Evolutionary conservation across 2,797 vertebrate species (phyloP), one percentile per base, ranked within the genome.

Genomic region (Crax fasciolata): DNA sequence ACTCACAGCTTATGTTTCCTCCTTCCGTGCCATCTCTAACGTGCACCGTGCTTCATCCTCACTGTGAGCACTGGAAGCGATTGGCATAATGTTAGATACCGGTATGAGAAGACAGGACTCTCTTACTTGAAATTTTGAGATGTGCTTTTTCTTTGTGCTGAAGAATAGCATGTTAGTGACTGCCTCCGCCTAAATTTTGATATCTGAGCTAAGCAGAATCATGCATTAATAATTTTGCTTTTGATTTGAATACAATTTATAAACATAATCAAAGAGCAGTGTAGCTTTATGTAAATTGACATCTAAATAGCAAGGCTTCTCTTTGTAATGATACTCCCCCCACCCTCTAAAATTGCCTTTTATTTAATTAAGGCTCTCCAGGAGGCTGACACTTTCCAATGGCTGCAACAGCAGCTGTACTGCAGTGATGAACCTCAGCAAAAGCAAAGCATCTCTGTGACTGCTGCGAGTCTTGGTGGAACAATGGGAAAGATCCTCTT

Each of bases 361-460:
- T 96, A 89, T 94, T 97, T 95, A 95, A 97, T 97, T 94, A 95
- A 96, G 67, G 2, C 96, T 86, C 94, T 86, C 89, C 61, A 83
- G 96, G 96, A 94, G 92, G 90, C 78, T 93, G 90, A 62, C 68
- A 17, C 49, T 93, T 91, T 78, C 38, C 65, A 13, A 2, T 90
- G 89, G 76, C 84, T 82, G 94, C 38, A 92, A 65, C 74, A 96
- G 90, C 95, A 95, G 90, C 92, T 96, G 92, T 55, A 81, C 63
- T 39, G 87, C 32, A 25, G 44, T 16, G 72, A 82, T 67, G 94
- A 96, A 89, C 88, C 80, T 91, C 95, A 71, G 63, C 78, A 91
- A 78, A 52, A 77, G 43, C 89, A 32, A 32, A 95, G 66, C 55
- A 39, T 93, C 84, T 91, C 78, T 41, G 66, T 92, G 82, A 74